These are phyloP conservation scores for Agrypnia vestita DNA, from an alignment of 1,140 invertebrate species.

Conservation along the genomic window DNA sequence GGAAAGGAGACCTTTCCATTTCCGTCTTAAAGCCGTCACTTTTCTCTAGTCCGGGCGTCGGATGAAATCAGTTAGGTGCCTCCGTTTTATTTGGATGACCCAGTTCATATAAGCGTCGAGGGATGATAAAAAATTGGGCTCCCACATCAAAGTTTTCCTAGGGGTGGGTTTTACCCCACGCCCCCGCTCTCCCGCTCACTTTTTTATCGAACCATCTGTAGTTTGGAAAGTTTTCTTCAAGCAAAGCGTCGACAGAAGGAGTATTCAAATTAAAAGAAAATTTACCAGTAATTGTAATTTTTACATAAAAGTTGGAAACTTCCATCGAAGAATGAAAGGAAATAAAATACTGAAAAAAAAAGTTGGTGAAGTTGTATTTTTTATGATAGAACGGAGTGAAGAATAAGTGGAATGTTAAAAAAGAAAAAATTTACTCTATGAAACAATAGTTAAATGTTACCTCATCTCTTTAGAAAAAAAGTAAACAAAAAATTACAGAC, in stretches of 20 bases:
- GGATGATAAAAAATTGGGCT: slow-evolving; percentile 57
- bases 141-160: slow-evolving; percentile 54
- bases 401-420: too few relatives aligned
- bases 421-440: too few relatives aligned
- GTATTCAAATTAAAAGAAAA: background rate
- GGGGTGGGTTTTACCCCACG: slow-evolving; percentile 26
- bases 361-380: background rate
- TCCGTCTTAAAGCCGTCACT: slow-evolving; percentile 26
- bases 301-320: too few relatives aligned
- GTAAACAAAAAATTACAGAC: too few relatives aligned
- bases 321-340: too few relatives aligned
- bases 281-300: background rate
- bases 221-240: slow-evolving; percentile 36
- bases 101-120: slow-evolving; percentile 54
- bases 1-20: slow-evolving; percentile 19
- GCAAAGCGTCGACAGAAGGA: background rate
- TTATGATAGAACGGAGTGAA: too few relatives aligned
- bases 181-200: slow-evolving; percentile 15
- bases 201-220: slow-evolving; percentile 55
- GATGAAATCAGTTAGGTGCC: slow-evolving; percentile 44
- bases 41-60: slow-evolving; percentile 24
- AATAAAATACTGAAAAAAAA: too few relatives aligned
- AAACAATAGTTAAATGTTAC: too few relatives aligned
- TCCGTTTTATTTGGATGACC: slow-evolving; percentile 55
- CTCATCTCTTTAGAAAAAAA: too few relatives aligned